Conservation (phyloP, 1,140 invertebrate species). For the Camponotus floridanus region DNA sequence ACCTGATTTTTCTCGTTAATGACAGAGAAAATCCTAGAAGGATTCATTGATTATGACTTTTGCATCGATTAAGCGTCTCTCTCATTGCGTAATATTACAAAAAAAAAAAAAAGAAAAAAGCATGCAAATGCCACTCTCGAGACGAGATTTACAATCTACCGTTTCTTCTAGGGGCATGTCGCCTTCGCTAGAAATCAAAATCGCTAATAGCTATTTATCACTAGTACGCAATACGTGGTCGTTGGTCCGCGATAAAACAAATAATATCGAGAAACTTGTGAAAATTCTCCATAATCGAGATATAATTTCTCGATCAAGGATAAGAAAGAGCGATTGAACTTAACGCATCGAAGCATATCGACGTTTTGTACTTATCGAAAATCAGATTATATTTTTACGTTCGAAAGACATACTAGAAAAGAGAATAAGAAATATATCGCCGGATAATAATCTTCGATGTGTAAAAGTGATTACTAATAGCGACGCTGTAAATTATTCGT, state of each 20-base stretch:
- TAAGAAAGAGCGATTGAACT: constrained; percentile 28
- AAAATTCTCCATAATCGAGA: neutral
- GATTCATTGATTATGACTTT: neutral
- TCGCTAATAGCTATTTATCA: constrained; percentile 39
- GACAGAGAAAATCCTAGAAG: neutral
- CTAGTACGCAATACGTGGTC: neutral
- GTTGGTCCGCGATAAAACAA: neutral
- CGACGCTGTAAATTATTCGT: constrained; percentile 21
- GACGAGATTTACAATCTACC: constrained; percentile 17
- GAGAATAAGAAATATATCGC: constrained; percentile 23
- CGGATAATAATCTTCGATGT: constrained; percentile 51
- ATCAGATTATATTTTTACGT: constrained; percentile 62
- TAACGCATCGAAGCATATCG: constrained; percentile 58
- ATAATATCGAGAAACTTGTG: constrained; percentile 18
- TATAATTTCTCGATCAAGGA: constrained; percentile 22
- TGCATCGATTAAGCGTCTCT: neutral
- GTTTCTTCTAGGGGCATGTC: neutral
- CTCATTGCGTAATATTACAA: neutral
- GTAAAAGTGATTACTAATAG: constrained; percentile 47
- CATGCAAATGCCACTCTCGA: neutral
- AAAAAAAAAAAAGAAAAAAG: neutral
- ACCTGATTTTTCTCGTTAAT: constrained; percentile 59
- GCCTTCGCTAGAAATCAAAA: constrained; percentile 41
- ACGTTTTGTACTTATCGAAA: constrained; percentile 55
- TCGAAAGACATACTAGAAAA: constrained; percentile 21